These are phyloP conservation scores for Clamator glandarius DNA, from an alignment of 2,797 vertebrate genomes.

Conservation along the genomic window DNA sequence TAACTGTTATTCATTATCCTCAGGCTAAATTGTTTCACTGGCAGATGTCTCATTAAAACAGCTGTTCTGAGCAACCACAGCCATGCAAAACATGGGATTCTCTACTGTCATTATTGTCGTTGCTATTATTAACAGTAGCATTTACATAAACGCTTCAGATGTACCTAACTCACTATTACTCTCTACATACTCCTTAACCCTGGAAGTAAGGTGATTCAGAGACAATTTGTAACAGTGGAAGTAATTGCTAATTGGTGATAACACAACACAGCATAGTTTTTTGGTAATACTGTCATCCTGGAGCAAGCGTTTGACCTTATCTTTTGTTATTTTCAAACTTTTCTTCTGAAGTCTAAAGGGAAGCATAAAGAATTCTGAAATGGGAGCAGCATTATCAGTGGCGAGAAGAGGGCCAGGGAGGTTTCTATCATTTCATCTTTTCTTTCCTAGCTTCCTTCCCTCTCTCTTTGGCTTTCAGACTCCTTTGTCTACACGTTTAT, in stretches of 20 bases:
- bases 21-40: conserved; percentile 56
- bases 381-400: not conserved
- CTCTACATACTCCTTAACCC: not conserved
- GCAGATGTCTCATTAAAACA: conserved; percentile 68
- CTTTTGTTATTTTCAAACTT: conserved; percentile 10
- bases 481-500: not conserved
- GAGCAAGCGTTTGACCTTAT: conserved; percentile 2
- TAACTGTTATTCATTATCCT: conserved; percentile 62
- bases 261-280: not conserved
- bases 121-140: conserved; percentile 55
- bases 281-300: not conserved
- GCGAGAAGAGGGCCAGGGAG: not conserved
- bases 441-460: not conserved
- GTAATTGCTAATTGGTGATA: conserved; percentile 26
- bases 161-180: not conserved
- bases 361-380: not conserved
- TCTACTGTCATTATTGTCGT: conserved; percentile 50
- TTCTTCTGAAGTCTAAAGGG: not conserved
- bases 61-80: conserved; percentile 36
- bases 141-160: conserved; percentile 61
- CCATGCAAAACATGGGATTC: conserved; percentile 11
- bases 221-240: conserved; percentile 1
- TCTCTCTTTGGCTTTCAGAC: not conserved
- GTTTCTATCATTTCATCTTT: not conserved
- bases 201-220: not conserved